Evolutionary conservation across 1,140 invertebrate species (phyloP), one percentile per base, ranked within the genome.

Genomic region (Adelges cooleyi): DNA sequence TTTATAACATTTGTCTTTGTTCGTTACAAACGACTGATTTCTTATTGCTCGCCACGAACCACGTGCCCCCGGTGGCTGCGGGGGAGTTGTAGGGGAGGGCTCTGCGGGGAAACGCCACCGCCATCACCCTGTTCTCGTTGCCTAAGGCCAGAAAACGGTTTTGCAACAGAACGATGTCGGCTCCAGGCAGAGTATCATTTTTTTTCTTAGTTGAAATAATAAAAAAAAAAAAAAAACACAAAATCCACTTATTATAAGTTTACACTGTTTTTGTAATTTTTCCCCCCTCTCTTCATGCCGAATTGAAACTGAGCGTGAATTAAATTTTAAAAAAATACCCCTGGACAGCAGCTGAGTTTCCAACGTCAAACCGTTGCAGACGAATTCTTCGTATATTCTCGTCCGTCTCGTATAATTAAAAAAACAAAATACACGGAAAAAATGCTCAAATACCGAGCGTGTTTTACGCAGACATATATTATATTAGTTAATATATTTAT

Each of bases 1-100:
- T 67, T 67, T 62, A 62, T 62, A 62, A 67, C 66, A 67, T 67
- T 67, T 67, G 66, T 67, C 66, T 67, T 67, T 67, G 54, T 67
- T 67, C 66, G 66, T 67, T 56, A 67, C 66, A 38, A 67, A 67
- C 66, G 66, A 67, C 53, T 67, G 66, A 54, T 59, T 67, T 67
- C 66, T 62, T 62, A 62, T 62, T 62, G 56, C 56, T 22, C 18
- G 56, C 56, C 54, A 17, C 54, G 38, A 59, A 46, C 40, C 56
- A 48, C 56, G 25, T 46, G 40, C 4, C 44, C 27, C 25, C 23
- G 27, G 22, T 15, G 23, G 22, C 3, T 44, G 3, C 8, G 22
- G 18, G 22, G 17, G 11, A 11, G 36, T 13, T 1, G 40, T n/a
- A 40, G 38, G 13, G 22, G 20, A 11, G 15, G 23, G 23, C 17